phyloP scores from a whole-genome alignment of 2,797 vertebrate species.

The Malurus leucopterus region DNA sequence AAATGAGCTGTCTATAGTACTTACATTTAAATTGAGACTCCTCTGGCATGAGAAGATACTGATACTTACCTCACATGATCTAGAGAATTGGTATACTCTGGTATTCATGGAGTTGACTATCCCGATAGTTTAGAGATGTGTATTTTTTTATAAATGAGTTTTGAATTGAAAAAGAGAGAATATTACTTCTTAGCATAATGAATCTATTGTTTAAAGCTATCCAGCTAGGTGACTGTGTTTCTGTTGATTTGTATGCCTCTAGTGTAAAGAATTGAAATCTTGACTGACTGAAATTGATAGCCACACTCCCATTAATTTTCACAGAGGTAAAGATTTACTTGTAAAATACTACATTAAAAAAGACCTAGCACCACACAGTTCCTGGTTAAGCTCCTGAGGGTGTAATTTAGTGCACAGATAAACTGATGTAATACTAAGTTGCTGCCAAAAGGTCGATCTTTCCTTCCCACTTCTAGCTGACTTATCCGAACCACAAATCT shows the following conservation, averaged over 20 bases:
- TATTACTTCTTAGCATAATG: not conserved
- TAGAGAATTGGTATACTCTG: not conserved
- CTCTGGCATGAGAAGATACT: not conserved
- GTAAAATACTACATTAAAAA: not conserved
- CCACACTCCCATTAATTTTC: not conserved
- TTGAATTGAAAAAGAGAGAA: not conserved
- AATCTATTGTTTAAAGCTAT: not conserved
- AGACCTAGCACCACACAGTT: not conserved
- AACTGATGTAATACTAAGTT: not conserved
- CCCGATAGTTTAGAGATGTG: not conserved
- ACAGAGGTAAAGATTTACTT: not conserved
- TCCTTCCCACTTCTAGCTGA: not conserved
- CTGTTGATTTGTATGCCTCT: not conserved
- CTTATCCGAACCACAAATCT: not conserved
- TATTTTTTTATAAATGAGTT: not conserved
- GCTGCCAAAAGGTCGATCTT: not conserved
- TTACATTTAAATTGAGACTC: not conserved
- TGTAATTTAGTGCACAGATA: not conserved
- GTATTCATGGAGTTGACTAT: not conserved
- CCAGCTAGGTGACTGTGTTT: not conserved
- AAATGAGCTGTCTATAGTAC: not conserved
- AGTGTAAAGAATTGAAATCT: not conserved
- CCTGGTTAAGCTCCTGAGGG: not conserved
- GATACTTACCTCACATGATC: not conserved
- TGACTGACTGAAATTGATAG: not conserved